Evolutionary conservation across 2,113 vertebrate species (phyloP), one percentile per base, ranked within the genome.

Genomic region (Plectropomus leopardus): DNA sequence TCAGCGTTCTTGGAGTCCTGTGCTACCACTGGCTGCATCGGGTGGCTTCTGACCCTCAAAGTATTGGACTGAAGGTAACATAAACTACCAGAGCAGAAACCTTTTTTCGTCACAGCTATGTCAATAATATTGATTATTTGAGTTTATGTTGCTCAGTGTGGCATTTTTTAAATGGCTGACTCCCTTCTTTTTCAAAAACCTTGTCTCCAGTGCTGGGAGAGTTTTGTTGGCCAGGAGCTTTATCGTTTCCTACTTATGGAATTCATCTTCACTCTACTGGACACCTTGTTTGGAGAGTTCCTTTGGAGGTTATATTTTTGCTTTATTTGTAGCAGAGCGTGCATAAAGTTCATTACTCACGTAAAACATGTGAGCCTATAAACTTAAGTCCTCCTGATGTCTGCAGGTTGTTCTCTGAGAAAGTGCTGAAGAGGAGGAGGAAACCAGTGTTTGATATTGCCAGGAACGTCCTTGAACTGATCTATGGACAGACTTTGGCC

Each of bases 181-280:
- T 71, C 45, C 48, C 34, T 42, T 81, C 3, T 76, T 7, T 80
- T 28, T 68, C 16, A 24, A 57, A 48, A 28, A 11, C 47, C 8
- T 55, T 10, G 11, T 76, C 21, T 44, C 26, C 86, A 96, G 96
- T 99, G 98, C 92, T 99, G 98, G 98, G 98, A 99, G 95, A 96
- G 92, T 0, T 97, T 97, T 3, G 97, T 99, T 42, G 98, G 98
- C 11, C 97, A 99, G 93, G 97, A 99, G 60, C 92, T 99, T 28
- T 99, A 98, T 85, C 96, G 98, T 15, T 97, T 99, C 28, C 40
- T 96, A 30, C 81, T 98, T 40, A 95, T 98, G 94, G 98, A 99
- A 73, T 96, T 99, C 19, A 60, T 97, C 79, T 98, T 98, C 74
- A 91, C 78, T 4, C 86, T 98, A 5, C 87, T 99, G 80, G 95